Conservation (phyloP, 2,797 vertebrate species). For the Micropoecilia bifurca region DNA sequence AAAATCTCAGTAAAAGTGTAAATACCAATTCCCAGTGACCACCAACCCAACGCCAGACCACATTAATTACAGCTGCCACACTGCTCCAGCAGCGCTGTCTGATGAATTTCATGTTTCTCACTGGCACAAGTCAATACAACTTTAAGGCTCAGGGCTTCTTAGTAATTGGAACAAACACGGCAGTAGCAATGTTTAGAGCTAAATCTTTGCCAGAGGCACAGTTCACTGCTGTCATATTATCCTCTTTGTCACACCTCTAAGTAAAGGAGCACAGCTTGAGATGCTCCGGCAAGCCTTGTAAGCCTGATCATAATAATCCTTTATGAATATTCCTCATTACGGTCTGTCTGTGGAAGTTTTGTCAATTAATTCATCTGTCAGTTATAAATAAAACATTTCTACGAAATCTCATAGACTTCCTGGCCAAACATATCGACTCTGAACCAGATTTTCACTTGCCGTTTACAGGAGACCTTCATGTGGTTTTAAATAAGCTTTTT, state of each 20-base stretch:
- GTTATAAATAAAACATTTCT: slow-evolving; percentile 13
- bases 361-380: slow-evolving; percentile 35
- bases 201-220: slow-evolving; percentile 72
- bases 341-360: slow-evolving; percentile 48
- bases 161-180: slow-evolving; percentile 90
- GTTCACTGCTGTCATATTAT: slow-evolving; percentile 65
- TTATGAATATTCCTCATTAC: slow-evolving; percentile 50
- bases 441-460: background rate
- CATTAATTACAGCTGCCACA: slow-evolving; percentile 68
- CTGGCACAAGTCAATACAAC: slow-evolving; percentile 85
- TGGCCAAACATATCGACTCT: background rate
- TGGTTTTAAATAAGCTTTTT: slow-evolving; percentile 37
- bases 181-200: slow-evolving; percentile 72
- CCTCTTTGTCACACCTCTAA: slow-evolving; percentile 66
- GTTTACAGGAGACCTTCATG: slow-evolving; percentile 4
- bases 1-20: slow-evolving; percentile 27
- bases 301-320: slow-evolving; percentile 62
- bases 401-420: background rate
- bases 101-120: slow-evolving; percentile 69
- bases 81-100: slow-evolving; percentile 65
- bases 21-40: slow-evolving; percentile 49
- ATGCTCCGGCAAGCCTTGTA: slow-evolving; percentile 45
- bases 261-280: slow-evolving; percentile 54
- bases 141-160: slow-evolving; percentile 86
- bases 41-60: slow-evolving; percentile 43